A percentile compares a stretch with the other conserved stretches of the same genome.
Conservation (phyloP, 2,888 invertebrate species). For the Melangyna quadrimaculata region DNA sequence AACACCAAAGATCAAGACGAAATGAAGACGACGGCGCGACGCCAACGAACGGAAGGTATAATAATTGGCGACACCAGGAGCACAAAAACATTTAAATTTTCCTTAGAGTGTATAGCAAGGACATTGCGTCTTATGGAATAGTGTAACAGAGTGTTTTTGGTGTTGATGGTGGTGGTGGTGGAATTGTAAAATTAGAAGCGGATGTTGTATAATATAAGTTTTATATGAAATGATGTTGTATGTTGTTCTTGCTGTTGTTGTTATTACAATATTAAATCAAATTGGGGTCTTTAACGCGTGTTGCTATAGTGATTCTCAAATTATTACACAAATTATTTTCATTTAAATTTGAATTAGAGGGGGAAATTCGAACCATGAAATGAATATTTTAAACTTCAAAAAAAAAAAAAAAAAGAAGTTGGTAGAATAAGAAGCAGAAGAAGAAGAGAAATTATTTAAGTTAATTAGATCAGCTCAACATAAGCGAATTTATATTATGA, state of each 20-base stretch:
- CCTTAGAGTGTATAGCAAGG: conserved; percentile 48
- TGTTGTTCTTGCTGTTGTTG: neutral
- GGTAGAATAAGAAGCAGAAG: too few species aligned
- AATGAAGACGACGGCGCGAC: neutral
- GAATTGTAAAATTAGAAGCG: conserved; percentile 54
- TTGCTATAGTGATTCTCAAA: conserved; percentile 57
- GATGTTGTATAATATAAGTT: conserved; percentile 46
- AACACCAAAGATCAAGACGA: conserved; percentile 27
- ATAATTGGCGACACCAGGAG: conserved; percentile 12
- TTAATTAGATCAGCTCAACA: conserved; percentile 67
- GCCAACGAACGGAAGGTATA: neutral
- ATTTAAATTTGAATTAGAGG: conserved; percentile 46
- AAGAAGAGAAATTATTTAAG: conserved; percentile 36
- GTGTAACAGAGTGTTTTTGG: neutral
- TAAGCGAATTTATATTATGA: conserved; percentile 46
- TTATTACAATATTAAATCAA: conserved; percentile 57
- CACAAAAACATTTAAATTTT: conserved; percentile 62
- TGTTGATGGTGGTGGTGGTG: neutral
- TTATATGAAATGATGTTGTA: neutral
- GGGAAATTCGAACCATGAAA: neutral
- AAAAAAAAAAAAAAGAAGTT: too few species aligned
- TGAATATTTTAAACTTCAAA: conserved; percentile 1
- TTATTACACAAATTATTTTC: conserved; percentile 68
- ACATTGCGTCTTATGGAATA: conserved; percentile 30
- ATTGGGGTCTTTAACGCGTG: conserved; percentile 63